phyloP scores from a whole-genome alignment of 1,140 invertebrate genomes.

The Micrasema longulum region DNA sequence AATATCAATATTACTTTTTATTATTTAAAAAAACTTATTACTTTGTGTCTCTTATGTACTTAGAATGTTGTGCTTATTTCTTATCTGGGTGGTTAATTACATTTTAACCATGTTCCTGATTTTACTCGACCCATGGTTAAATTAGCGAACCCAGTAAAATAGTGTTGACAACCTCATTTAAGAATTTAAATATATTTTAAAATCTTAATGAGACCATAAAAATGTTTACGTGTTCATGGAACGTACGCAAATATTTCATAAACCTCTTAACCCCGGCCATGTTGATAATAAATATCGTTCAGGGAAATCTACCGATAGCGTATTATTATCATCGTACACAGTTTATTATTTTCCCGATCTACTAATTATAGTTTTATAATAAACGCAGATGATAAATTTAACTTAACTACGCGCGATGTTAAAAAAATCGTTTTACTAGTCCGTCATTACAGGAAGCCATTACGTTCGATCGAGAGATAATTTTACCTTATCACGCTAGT shows the following conservation, averaged over 20 bases:
- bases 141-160: no score
- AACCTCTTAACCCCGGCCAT: slow-evolving; percentile 19
- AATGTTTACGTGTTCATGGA: slow-evolving; percentile 21
- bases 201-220: slow-evolving; percentile 10
- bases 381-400: slow-evolving; percentile 31
- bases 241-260: slow-evolving; percentile 34
- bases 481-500: slow-evolving; percentile 29
- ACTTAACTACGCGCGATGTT: slow-evolving; percentile 25
- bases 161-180: no score
- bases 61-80: no score
- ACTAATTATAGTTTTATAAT: slow-evolving; percentile 33
- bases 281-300: slow-evolving; percentile 33
- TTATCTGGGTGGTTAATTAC: no score
- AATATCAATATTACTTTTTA: no score
- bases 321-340: slow-evolving; percentile 32
- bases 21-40: no score
- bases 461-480: slow-evolving; percentile 23
- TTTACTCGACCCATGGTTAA: no score
- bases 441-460: slow-evolving; percentile 34
- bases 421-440: slow-evolving; percentile 32
- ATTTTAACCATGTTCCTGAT: no score
- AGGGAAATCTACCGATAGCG: slow-evolving; percentile 29
- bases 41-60: no score
- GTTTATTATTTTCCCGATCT: slow-evolving; percentile 33
- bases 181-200: no score